Evolutionary conservation across 2,888 invertebrate genomes (phyloP).

Genomic region (Monopis laevigella): DNA sequence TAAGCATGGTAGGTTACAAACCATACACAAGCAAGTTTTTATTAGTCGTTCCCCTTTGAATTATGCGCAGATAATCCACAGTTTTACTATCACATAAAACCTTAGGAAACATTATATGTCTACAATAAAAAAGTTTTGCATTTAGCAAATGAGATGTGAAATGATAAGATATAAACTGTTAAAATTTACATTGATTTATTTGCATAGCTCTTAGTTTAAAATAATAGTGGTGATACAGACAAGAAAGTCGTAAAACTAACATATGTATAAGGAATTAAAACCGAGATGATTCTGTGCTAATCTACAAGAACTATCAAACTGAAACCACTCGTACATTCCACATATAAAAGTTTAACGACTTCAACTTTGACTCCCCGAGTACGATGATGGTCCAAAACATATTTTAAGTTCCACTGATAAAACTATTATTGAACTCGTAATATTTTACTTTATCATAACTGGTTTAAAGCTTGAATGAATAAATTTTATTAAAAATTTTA

Average conservation of each 20-base stretch:
- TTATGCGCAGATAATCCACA: constrained; percentile 3
- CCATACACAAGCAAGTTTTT: constrained; percentile 1
- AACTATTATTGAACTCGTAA: too few relatives aligned
- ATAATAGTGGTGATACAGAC: neutral
- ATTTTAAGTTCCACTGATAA: constrained; percentile 4
- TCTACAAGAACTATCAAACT: constrained; percentile 2
- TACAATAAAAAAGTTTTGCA: constrained; percentile 10
- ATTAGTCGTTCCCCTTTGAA: constrained; percentile 2
- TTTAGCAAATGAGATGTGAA: neutral
- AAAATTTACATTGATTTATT: neutral
- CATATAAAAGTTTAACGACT: constrained; percentile 13
- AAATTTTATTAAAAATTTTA: too few relatives aligned
- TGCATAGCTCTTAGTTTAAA: neutral
- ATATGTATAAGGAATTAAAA: constrained; percentile 2
- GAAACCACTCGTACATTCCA: constrained; percentile 4
- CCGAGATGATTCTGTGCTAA: neutral
- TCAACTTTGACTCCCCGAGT: constrained; percentile 12
- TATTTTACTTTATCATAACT: neutral
- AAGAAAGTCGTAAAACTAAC: neutral
- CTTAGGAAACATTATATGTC: constrained; percentile 4
- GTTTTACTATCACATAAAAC: constrained; percentile 11
- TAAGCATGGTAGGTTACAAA: neutral
- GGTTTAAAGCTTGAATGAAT: too few relatives aligned
- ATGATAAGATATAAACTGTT: neutral
- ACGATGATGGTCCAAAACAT: constrained; percentile 1